Conservation (phyloP, 2,113 vertebrate species). For the Notechis scutatus region DNA sequence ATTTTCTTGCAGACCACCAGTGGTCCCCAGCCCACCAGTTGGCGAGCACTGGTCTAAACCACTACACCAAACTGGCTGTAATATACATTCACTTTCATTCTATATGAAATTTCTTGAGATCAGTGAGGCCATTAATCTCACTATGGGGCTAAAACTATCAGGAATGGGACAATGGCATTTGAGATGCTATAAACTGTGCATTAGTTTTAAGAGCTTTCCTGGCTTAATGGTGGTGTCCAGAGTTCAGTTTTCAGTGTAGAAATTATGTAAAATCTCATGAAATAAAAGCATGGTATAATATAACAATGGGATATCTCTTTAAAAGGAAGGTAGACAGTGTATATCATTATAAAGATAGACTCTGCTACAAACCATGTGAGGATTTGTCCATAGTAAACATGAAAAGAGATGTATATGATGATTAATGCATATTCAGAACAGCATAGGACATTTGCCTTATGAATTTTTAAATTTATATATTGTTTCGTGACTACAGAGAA, state of each 20-base stretch:
- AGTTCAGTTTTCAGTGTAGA: background rate
- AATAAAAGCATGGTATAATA: background rate
- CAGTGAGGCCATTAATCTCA: background rate
- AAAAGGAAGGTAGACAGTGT: background rate
- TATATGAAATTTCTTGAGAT: background rate
- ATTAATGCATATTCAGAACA: background rate
- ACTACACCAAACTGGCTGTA: background rate
- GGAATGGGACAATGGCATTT: background rate
- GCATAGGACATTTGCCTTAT: background rate
- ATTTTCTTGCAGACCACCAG: too few species aligned
- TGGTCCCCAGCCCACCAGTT: too few species aligned
- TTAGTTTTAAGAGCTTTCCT: background rate
- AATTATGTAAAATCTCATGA: background rate
- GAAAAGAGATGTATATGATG: background rate
- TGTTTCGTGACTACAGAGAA: background rate
- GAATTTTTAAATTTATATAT: background rate
- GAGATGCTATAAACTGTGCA: background rate
- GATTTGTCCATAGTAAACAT: background rate
- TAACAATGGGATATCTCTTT: background rate
- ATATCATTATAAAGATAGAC: background rate
- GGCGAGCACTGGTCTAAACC: too few species aligned
- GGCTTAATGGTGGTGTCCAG: background rate
- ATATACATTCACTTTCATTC: background rate
- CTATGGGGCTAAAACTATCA: background rate
- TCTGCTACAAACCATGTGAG: background rate